Evolutionary conservation across 2,888 invertebrate species (phyloP).

Genomic region (Epicampocera succincta): DNA sequence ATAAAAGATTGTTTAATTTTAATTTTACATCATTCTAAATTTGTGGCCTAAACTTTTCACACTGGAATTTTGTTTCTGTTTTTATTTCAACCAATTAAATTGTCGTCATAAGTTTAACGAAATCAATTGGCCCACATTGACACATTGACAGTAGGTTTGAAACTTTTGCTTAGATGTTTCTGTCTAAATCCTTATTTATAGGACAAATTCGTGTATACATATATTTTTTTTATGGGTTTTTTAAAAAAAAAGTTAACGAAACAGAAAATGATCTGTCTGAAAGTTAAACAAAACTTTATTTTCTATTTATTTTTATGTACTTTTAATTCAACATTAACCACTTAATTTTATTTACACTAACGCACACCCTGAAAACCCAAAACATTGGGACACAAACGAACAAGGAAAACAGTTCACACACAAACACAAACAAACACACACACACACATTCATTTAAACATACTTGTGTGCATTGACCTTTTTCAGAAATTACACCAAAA

Average conservation of each 20-base stretch:
- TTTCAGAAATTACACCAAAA: slow-evolving; percentile 44
- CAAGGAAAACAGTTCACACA: background rate
- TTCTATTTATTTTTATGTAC: slow-evolving; percentile 21
- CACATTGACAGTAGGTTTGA: too few relatives aligned
- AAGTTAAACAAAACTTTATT: slow-evolving; percentile 34
- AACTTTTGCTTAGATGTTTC: too few relatives aligned
- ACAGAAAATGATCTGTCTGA: slow-evolving; percentile 19
- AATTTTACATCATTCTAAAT: too few relatives aligned
- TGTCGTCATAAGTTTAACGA: background rate
- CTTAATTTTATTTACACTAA: slow-evolving; percentile 23
- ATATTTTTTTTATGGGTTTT: background rate
- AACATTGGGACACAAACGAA: background rate
- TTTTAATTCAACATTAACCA: slow-evolving; percentile 51
- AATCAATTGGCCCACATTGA: background rate
- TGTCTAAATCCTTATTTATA: too few relatives aligned
- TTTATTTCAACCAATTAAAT: too few relatives aligned
- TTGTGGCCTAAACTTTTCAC: too few relatives aligned
- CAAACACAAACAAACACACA: background rate
- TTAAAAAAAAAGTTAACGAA: background rate
- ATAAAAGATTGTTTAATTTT: too few relatives aligned
- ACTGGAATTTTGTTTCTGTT: too few relatives aligned
- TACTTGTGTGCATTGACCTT: slow-evolving; percentile 48
- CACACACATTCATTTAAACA: background rate
- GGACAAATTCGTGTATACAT: background rate
- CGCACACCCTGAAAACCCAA: background rate